phyloP scores from a whole-genome alignment of 2,113 vertebrate species.

The Heterocephalus glaber region DNA sequence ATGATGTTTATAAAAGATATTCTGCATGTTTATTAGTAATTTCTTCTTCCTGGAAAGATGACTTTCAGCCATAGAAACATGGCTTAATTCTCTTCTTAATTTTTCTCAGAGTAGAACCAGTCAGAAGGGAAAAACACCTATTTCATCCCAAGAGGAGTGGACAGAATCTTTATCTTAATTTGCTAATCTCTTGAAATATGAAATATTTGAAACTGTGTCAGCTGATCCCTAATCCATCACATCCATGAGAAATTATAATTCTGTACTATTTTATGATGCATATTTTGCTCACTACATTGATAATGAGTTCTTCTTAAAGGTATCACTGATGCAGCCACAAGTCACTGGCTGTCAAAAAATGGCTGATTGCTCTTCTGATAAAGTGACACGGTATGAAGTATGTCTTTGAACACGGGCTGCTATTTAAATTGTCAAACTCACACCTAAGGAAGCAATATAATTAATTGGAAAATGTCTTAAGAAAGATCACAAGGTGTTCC shows the following conservation, averaged over 20 bases:
- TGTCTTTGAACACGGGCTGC: not conserved
- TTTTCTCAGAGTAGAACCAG: not conserved
- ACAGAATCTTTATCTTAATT: not conserved
- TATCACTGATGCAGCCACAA: slow-evolving; percentile 51
- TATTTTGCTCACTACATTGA: slow-evolving; percentile 30
- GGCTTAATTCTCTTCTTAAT: not conserved
- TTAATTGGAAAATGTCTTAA: slow-evolving; percentile 48
- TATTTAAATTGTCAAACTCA: slow-evolving; percentile 40
- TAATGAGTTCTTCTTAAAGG: slow-evolving; percentile 65
- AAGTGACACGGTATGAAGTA: slow-evolving; percentile 22
- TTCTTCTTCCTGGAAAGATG: slow-evolving; percentile 11
- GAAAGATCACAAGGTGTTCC: not conserved
- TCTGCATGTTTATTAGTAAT: not conserved
- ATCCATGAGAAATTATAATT: not conserved
- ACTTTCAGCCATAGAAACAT: not conserved
- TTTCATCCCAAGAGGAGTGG: slow-evolving; percentile 1
- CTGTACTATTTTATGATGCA: slow-evolving; percentile 11
- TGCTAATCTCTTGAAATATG: slow-evolving; percentile 33
- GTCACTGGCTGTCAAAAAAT: slow-evolving; percentile 56
- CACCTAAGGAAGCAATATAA: slow-evolving; percentile 21
- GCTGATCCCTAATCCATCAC: slow-evolving; percentile 16
- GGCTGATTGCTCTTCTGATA: slow-evolving; percentile 52
- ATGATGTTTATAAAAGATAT: slow-evolving; percentile 32
- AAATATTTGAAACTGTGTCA: slow-evolving; percentile 46
- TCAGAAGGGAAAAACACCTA: slow-evolving; percentile 27